A percentile compares a stretch with the other conserved stretches of the same genome.
phyloP scores from a whole-genome alignment of 1,140 invertebrate species.

The Protaetia brevitarsis region DNA sequence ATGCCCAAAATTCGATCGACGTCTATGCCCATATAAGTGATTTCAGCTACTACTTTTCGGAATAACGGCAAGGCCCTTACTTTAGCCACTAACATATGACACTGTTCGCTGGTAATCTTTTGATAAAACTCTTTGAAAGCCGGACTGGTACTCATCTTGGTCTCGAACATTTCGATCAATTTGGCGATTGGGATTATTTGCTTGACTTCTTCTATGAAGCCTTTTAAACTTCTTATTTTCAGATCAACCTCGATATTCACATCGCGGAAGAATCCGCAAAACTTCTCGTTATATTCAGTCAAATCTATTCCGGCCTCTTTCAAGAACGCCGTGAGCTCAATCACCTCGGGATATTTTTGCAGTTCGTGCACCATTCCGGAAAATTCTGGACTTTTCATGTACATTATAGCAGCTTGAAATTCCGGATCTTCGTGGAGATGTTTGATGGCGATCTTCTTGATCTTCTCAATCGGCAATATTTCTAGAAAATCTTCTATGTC shows the following conservation, averaged over 20 bases:
- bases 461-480: slow-evolving; percentile 30
- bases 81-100: slow-evolving; percentile 27
- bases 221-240: slow-evolving; percentile 15
- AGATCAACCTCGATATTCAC: slow-evolving; percentile 2
- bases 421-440: slow-evolving; percentile 30
- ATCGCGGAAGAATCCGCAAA: background rate
- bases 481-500: slow-evolving; percentile 32
- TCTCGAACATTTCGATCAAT: slow-evolving; percentile 24
- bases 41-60: slow-evolving; percentile 22
- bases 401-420: slow-evolving; percentile 29
- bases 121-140: slow-evolving; percentile 31
- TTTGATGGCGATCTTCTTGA: slow-evolving; percentile 28
- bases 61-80: slow-evolving; percentile 28
- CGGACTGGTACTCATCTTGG: slow-evolving; percentile 30
- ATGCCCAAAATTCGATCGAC: slow-evolving; percentile 25
- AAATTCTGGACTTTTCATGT: slow-evolving; percentile 31
- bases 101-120: slow-evolving; percentile 29
- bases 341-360: slow-evolving; percentile 21
- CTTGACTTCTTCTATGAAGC: slow-evolving; percentile 30
- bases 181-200: slow-evolving; percentile 23
- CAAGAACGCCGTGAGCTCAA: slow-evolving; percentile 29
- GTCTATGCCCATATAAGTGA: slow-evolving; percentile 28
- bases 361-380: slow-evolving; percentile 24
- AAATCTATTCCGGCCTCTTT: slow-evolving; percentile 25
- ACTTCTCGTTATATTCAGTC: background rate